Percentiles rank a stretch among this genome's conserved stretches.
Conservation (phyloP, 2,888 invertebrate genomes). For the Pristionchus fissidentatus region DNA sequence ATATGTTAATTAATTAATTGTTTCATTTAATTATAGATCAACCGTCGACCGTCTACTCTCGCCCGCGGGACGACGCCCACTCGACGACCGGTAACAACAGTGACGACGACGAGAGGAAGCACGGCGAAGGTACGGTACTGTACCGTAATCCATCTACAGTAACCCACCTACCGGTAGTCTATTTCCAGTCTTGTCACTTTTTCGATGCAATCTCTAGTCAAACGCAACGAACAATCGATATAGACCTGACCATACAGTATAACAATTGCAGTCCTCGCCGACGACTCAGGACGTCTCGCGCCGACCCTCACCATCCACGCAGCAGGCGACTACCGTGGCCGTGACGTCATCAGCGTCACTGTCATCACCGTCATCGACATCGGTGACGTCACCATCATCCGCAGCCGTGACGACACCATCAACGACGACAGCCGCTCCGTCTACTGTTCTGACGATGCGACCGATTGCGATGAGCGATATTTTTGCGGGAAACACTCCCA, state of each 20-base stretch:
- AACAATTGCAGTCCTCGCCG: neutral
- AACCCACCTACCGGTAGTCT: no score
- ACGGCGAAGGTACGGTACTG: neutral
- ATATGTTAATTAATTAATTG: neutral
- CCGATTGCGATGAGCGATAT: constrained; percentile 1
- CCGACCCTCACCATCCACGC: neutral
- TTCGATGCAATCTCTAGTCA: neutral
- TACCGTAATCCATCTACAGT: no score
- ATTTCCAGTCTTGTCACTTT: neutral
- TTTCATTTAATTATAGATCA: neutral
- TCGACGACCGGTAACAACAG: neutral
- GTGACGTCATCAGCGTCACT: neutral
- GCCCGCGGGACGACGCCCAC: neutral
- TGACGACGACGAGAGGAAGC: neutral
- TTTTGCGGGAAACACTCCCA: neutral
- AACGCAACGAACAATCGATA: neutral
- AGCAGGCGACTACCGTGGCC: neutral
- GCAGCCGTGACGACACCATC: neutral
- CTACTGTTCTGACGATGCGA: neutral
- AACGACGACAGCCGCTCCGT: neutral
- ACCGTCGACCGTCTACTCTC: neutral
- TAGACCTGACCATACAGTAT: neutral
- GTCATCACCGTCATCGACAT: no score
- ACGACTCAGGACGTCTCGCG: neutral
- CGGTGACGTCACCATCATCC: neutral